Base-by-base conservation (phyloP, 2,797 vertebrate species). In the Capromys pilorides region DNA sequence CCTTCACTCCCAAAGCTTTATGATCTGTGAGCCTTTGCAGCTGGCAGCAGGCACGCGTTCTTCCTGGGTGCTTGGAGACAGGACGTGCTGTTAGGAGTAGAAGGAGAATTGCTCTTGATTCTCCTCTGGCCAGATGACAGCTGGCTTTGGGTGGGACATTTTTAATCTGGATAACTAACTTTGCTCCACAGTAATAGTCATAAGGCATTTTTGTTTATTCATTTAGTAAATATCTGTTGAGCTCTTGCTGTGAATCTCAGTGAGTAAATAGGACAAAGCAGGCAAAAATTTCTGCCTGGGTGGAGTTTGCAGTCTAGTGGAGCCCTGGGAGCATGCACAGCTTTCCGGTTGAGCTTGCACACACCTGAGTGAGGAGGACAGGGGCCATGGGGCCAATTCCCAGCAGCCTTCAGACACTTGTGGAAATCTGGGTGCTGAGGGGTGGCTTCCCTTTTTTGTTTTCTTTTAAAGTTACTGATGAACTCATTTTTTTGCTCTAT, bases 161-260 rank as follows among this genome's bases (percentile, higher is more conserved):
- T 95, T 95, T 77, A 87, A 92, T 95, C 83, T 90, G 73, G 62
- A 16, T 93, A 73, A 86, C 57, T 94, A 39, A 66, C 75, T 95
- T 97, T 91, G 93, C 61, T 86, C 89, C 78, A 21, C 51, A 88
- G 57, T 84, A 54, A 36, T 66, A 80, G 81, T 92, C 87, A 94
- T 39, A 64, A 10, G 36, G 8, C 51, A 86, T 59, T 88, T 88
- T 93, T 93, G 83, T 84, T 90, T 39, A 69, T 75, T 69, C 51
- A 73, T 86, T 94, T 82, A 85, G 41, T 83, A 91, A 94, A 66
- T 92, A 93, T 18, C 36, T 79, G 28, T 82, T 84, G 62, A 79
- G 19, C 61, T 82, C 31, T 64, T 87, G 51, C 39, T 79, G 1
- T 64, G 78, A 92, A n/a, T 80, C 31, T 94, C 28, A 54, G 75